Conservation (phyloP, 2,113 vertebrate species). For the Plectropomus leopardus region DNA sequence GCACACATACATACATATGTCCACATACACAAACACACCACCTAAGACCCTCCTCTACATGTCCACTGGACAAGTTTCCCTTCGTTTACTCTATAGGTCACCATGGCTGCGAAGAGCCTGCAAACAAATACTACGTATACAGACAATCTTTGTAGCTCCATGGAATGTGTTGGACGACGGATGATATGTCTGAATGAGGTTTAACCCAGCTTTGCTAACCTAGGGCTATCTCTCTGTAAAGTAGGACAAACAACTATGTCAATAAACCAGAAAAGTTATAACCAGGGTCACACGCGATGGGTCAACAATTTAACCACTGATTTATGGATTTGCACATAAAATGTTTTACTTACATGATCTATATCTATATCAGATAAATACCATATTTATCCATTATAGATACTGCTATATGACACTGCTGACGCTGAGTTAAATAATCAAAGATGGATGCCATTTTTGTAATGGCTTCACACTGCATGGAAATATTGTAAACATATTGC, state of each 20-base stretch:
- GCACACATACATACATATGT: not conserved
- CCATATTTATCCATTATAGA: too few relatives aligned
- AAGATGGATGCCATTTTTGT: not conserved
- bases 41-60: conserved; percentile 12
- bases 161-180: conserved; percentile 33
- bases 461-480: not conserved
- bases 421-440: not conserved
- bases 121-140: conserved; percentile 53
- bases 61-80: not conserved
- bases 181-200: conserved; percentile 26
- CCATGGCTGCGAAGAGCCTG: conserved; percentile 44
- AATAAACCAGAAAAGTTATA: conserved; percentile 18
- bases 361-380: not conserved
- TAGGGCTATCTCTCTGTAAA: conserved; percentile 11
- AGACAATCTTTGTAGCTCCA: conserved; percentile 29
- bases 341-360: not conserved
- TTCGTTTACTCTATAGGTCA: conserved; percentile 20
- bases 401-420: not conserved
- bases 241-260: conserved; percentile 40
- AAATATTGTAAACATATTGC: not conserved
- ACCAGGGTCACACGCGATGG: not conserved
- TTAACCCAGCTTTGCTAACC: conserved; percentile 26
- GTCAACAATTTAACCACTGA: not conserved
- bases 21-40: conserved; percentile 11
- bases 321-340: not conserved